These are phyloP conservation scores for Tapera naevia DNA, from an alignment of 2,797 vertebrate genomes.

Conservation along the genomic window DNA sequence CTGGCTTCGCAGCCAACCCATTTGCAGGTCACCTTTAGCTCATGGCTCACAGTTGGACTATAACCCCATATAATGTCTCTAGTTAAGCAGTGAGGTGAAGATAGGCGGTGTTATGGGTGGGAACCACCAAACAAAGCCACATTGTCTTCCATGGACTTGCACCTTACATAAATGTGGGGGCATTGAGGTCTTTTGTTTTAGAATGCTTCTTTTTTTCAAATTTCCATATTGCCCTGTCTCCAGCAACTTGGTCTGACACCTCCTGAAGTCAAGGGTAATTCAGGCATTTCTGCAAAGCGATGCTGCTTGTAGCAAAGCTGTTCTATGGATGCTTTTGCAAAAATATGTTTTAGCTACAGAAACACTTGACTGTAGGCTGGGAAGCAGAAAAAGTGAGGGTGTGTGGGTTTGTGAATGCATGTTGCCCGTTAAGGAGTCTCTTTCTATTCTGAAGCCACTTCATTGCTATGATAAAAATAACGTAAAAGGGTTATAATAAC, in stretches of 20 bases:
- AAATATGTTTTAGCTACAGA: slow-evolving; percentile 34
- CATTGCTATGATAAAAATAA: slow-evolving; percentile 43
- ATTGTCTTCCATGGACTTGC: not conserved
- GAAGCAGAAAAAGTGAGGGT: slow-evolving; percentile 35
- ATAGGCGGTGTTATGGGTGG: not conserved
- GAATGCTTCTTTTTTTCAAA: not conserved
- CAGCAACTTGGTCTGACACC: not conserved
- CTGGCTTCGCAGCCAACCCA: not conserved
- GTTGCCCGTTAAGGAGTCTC: slow-evolving; percentile 51
- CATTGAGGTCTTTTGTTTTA: not conserved
- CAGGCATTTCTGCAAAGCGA: not conserved
- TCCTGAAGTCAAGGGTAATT: not conserved
- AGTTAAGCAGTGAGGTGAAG: not conserved
- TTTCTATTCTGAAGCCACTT: slow-evolving; percentile 5
- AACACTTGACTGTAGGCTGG: slow-evolving; percentile 56
- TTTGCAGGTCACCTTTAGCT: not conserved
- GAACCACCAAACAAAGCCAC: not conserved
- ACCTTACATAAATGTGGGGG: not conserved
- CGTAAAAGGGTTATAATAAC: slow-evolving; percentile 5
- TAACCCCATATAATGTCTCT: not conserved
- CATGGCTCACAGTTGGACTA: not conserved
- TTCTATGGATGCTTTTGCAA: not conserved
- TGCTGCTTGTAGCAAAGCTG: not conserved
- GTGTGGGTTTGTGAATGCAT: slow-evolving; percentile 50
- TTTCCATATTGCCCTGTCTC: rapidly evolving